These are phyloP conservation scores for Elegia similella DNA, from an alignment of 2,888 invertebrate genomes.

Conservation along the genomic window DNA sequence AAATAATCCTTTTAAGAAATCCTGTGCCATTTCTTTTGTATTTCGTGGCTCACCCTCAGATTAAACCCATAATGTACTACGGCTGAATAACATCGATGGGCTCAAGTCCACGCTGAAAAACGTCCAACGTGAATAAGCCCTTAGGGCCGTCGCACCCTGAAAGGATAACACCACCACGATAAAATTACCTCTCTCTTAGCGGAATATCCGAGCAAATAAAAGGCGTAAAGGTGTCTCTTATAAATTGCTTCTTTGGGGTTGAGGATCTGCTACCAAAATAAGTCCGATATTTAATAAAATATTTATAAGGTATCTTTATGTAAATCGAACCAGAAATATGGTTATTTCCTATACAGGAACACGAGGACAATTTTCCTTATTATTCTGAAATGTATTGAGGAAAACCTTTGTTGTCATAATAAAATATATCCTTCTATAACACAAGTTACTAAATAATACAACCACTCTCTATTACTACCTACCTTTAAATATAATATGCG, in stretches of 20 bases:
- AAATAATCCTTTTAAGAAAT: no score
- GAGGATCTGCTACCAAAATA: constrained; percentile 14
- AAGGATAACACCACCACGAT: background rate
- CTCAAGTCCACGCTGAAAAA: background rate
- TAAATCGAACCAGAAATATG: background rate
- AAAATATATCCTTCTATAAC: background rate
- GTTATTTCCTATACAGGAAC: background rate
- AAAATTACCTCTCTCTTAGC: background rate
- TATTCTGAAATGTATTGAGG: background rate
- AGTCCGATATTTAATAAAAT: background rate
- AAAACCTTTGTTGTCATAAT: background rate
- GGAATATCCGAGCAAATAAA: background rate
- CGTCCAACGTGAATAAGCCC: background rate
- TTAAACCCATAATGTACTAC: no score
- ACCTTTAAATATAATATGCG: background rate
- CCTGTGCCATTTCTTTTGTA: no score
- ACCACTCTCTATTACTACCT: background rate
- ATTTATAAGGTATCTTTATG: background rate
- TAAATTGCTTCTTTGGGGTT: constrained; percentile 25
- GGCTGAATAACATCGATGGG: no score
- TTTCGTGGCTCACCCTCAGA: no score
- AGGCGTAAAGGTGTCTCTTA: constrained; percentile 16
- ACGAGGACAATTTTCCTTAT: background rate
- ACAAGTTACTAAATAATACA: background rate
- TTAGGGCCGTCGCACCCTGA: constrained; percentile 5